phyloP scores from a whole-genome alignment of 2,888 invertebrate species.

The Drosophila suboccidentalis region DNA sequence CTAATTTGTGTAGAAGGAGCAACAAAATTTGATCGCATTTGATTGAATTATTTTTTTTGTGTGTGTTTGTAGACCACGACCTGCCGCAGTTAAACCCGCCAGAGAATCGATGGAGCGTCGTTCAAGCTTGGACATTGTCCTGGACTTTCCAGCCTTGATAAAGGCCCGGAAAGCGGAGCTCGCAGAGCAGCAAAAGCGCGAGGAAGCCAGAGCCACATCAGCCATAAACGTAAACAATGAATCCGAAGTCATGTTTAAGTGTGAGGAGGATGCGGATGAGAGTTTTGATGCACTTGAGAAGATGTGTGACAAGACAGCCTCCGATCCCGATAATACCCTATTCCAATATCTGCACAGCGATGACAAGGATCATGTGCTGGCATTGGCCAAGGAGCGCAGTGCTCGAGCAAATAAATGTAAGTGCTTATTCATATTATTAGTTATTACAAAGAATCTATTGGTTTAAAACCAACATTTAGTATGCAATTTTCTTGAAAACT shows the following conservation, averaged over 20 bases:
- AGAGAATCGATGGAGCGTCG: slow-evolving; percentile 59
- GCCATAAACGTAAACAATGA: not conserved
- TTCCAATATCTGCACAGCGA: slow-evolving; percentile 82
- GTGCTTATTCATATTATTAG: too few species aligned
- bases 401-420: slow-evolving; percentile 37
- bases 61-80: slow-evolving; percentile 37
- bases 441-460: too few species aligned
- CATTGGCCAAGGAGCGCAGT: slow-evolving; percentile 55
- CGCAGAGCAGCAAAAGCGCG: slow-evolving; percentile 5
- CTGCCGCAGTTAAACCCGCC: slow-evolving; percentile 6
- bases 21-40: not conserved
- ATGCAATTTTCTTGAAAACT: too few species aligned
- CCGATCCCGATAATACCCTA: slow-evolving; percentile 84
- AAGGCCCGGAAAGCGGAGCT: slow-evolving; percentile 33
- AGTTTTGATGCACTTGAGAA: slow-evolving; percentile 83
- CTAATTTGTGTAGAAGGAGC: not conserved
- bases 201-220: not conserved
- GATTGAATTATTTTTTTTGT: not conserved
- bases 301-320: slow-evolving; percentile 84
- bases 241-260: not conserved
- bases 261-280: slow-evolving; percentile 53
- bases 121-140: slow-evolving; percentile 72
- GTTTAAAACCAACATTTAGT: too few species aligned
- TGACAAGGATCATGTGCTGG: slow-evolving; percentile 66
- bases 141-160: slow-evolving; percentile 67